A percentile compares a stretch with the other conserved stretches of the same genome.
phyloP scores from a whole-genome alignment of 2,888 invertebrate species.

The Hydropsyche betteni region DNA sequence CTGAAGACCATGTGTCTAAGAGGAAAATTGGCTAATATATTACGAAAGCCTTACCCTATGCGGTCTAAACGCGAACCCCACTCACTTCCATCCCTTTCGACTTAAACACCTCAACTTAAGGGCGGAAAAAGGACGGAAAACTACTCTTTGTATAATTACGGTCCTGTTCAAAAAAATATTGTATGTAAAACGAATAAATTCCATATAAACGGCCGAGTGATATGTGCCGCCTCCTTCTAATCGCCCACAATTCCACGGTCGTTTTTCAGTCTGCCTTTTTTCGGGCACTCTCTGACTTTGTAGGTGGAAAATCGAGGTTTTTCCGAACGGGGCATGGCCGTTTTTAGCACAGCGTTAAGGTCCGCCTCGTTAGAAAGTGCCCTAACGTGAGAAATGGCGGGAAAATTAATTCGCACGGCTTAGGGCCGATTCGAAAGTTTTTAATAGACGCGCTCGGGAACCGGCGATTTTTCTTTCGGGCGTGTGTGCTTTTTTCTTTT shows the following conservation, averaged over 20 bases:
- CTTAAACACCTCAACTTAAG: too few relatives aligned
- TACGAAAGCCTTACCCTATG: constrained; percentile 26
- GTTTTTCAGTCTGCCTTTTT: constrained; percentile 14
- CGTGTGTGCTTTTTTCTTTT: too few relatives aligned
- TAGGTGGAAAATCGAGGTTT: too few relatives aligned
- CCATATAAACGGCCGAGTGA: background rate
- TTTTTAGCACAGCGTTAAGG: too few relatives aligned
- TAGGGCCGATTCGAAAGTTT: background rate
- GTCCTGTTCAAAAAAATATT: background rate
- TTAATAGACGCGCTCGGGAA: constrained; percentile 10
- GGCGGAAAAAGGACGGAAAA: too few relatives aligned
- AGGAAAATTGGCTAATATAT: constrained; percentile 46
- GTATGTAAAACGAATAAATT: constrained; percentile 3
- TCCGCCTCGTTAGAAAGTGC: background rate
- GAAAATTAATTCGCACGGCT: background rate
- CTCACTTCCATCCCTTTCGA: background rate
- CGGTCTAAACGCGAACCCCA: background rate
- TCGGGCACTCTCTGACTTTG: background rate
- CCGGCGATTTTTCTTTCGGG: background rate
- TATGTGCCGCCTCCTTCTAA: background rate
- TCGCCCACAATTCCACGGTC: constrained; percentile 7
- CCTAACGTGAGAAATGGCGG: background rate
- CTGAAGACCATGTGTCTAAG: constrained; percentile 32
- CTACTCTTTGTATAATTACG: background rate
- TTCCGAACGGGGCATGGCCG: too few relatives aligned